These are phyloP conservation scores for Perizoma affinitatum DNA, from an alignment of 2,888 invertebrate species.

Conservation along the genomic window DNA sequence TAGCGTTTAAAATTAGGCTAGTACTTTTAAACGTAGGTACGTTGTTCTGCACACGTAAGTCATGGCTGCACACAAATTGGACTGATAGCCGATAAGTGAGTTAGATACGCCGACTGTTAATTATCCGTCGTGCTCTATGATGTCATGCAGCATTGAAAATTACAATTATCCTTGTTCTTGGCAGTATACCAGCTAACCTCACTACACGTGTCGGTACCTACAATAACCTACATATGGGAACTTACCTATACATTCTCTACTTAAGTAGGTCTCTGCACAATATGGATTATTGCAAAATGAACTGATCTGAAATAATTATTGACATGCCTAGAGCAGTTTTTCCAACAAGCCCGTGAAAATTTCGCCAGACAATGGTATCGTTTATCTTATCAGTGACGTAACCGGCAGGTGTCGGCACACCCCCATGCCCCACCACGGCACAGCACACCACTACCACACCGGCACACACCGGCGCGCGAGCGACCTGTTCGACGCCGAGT, in stretches of 20 bases:
- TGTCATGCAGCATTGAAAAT: conserved; percentile 32
- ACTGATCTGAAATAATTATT: no score
- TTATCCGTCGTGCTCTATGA: conserved; percentile 22
- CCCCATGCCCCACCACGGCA: conserved; percentile 25
- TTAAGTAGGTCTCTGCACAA: no score
- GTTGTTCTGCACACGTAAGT: no score
- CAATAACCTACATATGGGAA: no score
- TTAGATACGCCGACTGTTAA: conserved; percentile 27
- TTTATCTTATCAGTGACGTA: conserved; percentile 38
- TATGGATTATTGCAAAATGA: no score
- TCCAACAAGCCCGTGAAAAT: conserved; percentile 2
- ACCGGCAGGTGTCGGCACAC: conserved; percentile 36
- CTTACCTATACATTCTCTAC: no score
- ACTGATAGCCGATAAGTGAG: conserved; percentile 29
- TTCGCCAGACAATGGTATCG: conserved; percentile 32
- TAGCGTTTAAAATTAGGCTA: no score
- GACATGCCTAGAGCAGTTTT: no score
- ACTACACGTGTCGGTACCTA: no score
- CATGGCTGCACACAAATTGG: conserved; percentile 19
- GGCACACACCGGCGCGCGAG: conserved; percentile 30
- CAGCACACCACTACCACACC: conserved; percentile 25
- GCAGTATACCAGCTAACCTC: not conserved
- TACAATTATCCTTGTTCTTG: conserved; percentile 2
- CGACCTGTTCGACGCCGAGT: conserved; percentile 12
- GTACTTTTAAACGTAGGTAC: not conserved